phyloP scores from a whole-genome alignment of 1,140 invertebrate species.

The Euwallacea fornicatus region DNA sequence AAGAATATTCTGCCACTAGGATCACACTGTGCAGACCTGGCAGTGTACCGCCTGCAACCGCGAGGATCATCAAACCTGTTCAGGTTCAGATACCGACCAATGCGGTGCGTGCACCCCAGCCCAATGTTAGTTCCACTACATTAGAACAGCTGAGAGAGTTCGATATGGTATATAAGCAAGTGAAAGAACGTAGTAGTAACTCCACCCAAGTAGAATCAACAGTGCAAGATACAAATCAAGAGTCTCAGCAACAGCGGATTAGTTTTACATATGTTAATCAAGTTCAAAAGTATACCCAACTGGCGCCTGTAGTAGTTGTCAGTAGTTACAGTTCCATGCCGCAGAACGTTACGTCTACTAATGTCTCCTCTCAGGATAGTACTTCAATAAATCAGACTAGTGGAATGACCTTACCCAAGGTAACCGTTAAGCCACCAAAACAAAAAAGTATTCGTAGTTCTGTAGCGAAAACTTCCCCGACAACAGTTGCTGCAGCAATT shows the following conservation, averaged over 20 bases:
- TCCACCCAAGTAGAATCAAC: constrained; percentile 42
- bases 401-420: constrained; percentile 55
- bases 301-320: constrained; percentile 63
- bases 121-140: constrained; percentile 58
- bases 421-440: constrained; percentile 58
- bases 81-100: constrained; percentile 61
- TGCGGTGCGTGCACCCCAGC: constrained; percentile 58
- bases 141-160: constrained; percentile 78
- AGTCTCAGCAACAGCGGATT: constrained; percentile 43
- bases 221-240: constrained; percentile 36
- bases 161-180: constrained; percentile 77
- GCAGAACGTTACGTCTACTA: constrained; percentile 63
- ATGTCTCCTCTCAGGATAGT: constrained; percentile 59
- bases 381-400: constrained; percentile 51
- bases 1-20: constrained; percentile 36
- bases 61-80: constrained; percentile 59
- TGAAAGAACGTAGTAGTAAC: constrained; percentile 67
- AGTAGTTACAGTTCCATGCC: constrained; percentile 59
- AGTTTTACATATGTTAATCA: constrained; percentile 58
- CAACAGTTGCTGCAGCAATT: constrained; percentile 60
- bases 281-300: constrained; percentile 56
- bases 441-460: constrained; percentile 52
- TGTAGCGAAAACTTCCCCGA: constrained; percentile 35
- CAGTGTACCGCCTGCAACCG: constrained; percentile 32
- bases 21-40: constrained; percentile 31